Evolutionary conservation across 2,888 invertebrate species (phyloP), one percentile per base, ranked within the genome.

Genomic region (Ypsolopha sequella): DNA sequence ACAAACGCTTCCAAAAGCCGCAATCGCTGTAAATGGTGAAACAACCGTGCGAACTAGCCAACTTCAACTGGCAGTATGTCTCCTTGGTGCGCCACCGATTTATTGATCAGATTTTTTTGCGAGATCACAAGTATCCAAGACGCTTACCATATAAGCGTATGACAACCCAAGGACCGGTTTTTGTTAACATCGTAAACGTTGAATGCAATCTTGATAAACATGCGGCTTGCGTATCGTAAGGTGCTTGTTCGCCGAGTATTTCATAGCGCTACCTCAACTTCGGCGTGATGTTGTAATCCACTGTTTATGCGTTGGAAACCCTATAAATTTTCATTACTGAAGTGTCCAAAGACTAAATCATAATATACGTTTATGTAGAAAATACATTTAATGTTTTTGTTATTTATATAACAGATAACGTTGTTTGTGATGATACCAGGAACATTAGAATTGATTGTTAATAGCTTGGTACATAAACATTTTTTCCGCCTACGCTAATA

Each of bases 121-220:
- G 60, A 65, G 69, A 66, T 73, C 66, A 73, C 73, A 76, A 75
- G 76, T 75, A 69, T 70, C 66, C 66, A 73, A 70, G 75, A 76
- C 73, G 70, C 66, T 72, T 60, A 56, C 80, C 75, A 53, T 77
- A 75, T 56, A 80, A 69, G 80, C 81, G 54, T 59, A 62, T 57
- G 60, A 61, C 51, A 47, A 38, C 58, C 66, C 62, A 58, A 58
- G 57, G 66, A 67, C 81, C 60, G 74, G 82, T 81, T 84, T 78
- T 76, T 74, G 68, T 68, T 65, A 58, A 59, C 68, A 68, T 73
- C 70, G 64, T 67, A 63, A 60, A 66, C 64, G 73, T 73, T 73
- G 67, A 73, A 76, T 78, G 73, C 64, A 74, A 79, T 81, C 79
- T 75, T 71, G 74, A 74, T 75, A 76, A 74, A 66, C 62, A 64